A percentile compares a stretch with the other conserved stretches of the same genome.
Evolutionary conservation across 2,797 vertebrate species (phyloP).

Genomic region (Lerista edwardsae): DNA sequence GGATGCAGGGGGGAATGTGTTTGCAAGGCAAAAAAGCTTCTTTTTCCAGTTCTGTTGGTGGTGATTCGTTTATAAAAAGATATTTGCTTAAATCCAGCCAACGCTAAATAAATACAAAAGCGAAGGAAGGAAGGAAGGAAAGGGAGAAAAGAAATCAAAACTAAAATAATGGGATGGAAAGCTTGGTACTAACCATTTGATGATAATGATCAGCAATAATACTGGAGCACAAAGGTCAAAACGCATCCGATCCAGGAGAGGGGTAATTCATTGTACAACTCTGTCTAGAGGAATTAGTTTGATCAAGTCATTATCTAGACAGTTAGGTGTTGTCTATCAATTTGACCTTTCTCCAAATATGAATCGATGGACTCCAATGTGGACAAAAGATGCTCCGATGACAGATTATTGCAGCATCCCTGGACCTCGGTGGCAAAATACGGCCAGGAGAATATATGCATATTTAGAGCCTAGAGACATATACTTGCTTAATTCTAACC

Average conservation of each 20-base stretch:
- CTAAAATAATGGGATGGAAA: constrained; percentile 55
- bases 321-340: constrained; percentile 67
- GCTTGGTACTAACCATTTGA: constrained; percentile 56
- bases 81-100: constrained; percentile 52
- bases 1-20: constrained; percentile 10
- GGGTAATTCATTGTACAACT: constrained; percentile 73
- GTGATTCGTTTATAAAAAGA: constrained; percentile 45
- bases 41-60: constrained; percentile 21
- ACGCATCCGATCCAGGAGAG: constrained; percentile 65
- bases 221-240: constrained; percentile 73
- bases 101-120: constrained; percentile 38
- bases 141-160: background rate
- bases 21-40: constrained; percentile 39
- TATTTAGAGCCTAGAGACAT: background rate
- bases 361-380: constrained; percentile 47
- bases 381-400: constrained; percentile 50
- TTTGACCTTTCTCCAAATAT: constrained; percentile 73
- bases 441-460: background rate
- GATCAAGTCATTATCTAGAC: constrained; percentile 71
- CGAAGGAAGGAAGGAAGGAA: too few species aligned
- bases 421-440: background rate
- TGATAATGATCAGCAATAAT: constrained; percentile 76
- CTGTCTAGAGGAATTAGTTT: constrained; percentile 73
- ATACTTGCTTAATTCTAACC: constrained; percentile 6
- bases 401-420: constrained; percentile 30